phyloP scores from a whole-genome alignment of 2,113 vertebrate species.

The Lagenorhynchus albirostris region DNA sequence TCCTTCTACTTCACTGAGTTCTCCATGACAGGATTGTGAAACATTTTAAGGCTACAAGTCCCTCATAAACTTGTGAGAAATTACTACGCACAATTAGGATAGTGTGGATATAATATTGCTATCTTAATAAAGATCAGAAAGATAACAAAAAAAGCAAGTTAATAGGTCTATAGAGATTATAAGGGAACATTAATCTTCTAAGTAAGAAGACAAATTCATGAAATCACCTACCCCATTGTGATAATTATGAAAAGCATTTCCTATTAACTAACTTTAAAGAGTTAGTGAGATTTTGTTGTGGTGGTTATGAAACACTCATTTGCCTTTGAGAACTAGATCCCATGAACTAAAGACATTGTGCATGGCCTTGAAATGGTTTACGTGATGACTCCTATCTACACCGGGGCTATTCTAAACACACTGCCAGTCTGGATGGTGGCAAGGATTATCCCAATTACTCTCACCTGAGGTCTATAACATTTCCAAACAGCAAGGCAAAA shows the following conservation, averaged over 20 bases:
- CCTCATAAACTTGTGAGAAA: background rate
- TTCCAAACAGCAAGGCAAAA: conserved; percentile 28
- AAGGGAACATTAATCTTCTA: background rate
- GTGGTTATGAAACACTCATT: background rate
- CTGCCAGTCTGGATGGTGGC: background rate
- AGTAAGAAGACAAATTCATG: background rate
- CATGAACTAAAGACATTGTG: background rate
- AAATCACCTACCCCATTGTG: background rate
- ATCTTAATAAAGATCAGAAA: conserved; percentile 12
- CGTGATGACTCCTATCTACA: background rate
- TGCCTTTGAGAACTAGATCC: background rate
- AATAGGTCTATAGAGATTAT: background rate
- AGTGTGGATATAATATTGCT: background rate
- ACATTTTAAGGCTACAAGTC: background rate
- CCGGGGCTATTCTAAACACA: background rate
- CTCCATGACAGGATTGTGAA: background rate
- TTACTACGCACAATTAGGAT: background rate
- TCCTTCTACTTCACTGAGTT: background rate
- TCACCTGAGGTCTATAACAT: background rate
- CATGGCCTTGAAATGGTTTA: background rate
- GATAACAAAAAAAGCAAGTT: background rate
- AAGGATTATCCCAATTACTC: background rate
- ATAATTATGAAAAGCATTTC: conserved; percentile 22
- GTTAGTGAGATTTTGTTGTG: background rate
- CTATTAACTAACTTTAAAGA: background rate